Base-by-base conservation (phyloP, 1,140 invertebrate species). In the Acromyrmex heyeri region DNA sequence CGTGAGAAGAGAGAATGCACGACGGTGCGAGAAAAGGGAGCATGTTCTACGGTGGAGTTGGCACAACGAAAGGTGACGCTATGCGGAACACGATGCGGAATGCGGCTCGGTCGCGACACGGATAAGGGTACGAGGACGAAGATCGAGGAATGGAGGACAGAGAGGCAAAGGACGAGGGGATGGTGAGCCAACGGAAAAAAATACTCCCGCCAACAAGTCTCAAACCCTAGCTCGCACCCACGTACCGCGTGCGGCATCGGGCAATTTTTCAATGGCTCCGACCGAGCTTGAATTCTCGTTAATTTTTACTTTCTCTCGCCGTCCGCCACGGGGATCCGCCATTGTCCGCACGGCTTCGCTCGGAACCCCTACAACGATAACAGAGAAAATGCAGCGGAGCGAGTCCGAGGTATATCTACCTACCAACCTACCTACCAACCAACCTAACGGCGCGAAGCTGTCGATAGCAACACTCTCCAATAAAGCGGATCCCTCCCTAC, bases 221-320 rank as follows among this genome's bases (percentile, higher is more conserved):
- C 91, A 91, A 92, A 92, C 88, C 88, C 86, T 64, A 64, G 18
- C 83, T 75, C 86, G 24, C 30, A 82, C 87, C 86, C 69, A 16
- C 79, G 69, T 76, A 77, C 70, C 57, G 75, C 91, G 86, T 75
- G 89, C 72, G 92, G 87, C 91, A 92, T 88, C 89, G 90, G 91
- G 92, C 92, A 94, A 94, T 94, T 94, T 94, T 94, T 94, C 94
- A 94, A 94, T 94, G 93, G 93, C 93, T 93, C 93, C 92, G 93
- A 86, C 92, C 94, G 92, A 94, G 94, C 93, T 94, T 95, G 94
- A 94, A 94, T 94, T 94, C 93, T 94, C 94, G 93, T 94, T 94
- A 94, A 94, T 95, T 95, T 95, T 94, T 94, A 94, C 94, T 94
- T 94, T 94, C 94, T 94, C 93, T 94, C 93, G 88, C 93, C 90